These are phyloP conservation scores for Heteronetta atricapilla DNA, from an alignment of 2,113 vertebrate genomes.

Conservation along the genomic window DNA sequence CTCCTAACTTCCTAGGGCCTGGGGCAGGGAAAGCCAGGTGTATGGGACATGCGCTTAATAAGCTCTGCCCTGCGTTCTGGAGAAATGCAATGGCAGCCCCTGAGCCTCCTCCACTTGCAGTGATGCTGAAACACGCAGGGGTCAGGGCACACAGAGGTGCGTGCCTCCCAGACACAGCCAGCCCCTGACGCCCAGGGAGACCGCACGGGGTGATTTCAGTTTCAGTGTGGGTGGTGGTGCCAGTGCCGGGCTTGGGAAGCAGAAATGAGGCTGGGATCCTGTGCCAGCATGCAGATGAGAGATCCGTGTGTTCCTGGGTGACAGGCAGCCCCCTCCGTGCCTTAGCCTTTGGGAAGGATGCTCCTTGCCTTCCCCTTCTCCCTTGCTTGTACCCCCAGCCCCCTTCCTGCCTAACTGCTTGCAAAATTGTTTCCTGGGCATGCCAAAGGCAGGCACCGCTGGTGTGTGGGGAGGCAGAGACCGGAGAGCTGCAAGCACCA, in stretches of 20 bases:
- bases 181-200: background rate
- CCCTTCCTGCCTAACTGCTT: background rate
- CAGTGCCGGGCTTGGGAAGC: background rate
- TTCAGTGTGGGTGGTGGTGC: background rate
- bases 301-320: background rate
- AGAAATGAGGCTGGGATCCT: background rate
- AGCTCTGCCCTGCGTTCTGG: background rate
- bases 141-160: background rate
- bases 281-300: background rate
- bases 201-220: background rate
- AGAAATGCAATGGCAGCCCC: background rate
- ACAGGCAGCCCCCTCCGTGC: background rate
- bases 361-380: background rate
- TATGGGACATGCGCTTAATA: background rate
- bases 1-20: accelerated
- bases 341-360: background rate
- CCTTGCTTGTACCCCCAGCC: background rate
- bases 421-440: background rate
- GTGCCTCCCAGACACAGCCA: background rate
- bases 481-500: background rate
- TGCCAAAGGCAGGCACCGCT: background rate
- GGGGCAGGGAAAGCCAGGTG: background rate
- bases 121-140: background rate
- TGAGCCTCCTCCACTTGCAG: background rate
- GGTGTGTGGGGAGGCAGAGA: background rate